Conservation (phyloP, 2,113 vertebrate genomes). For the Pogonocichla stellata region DNA sequence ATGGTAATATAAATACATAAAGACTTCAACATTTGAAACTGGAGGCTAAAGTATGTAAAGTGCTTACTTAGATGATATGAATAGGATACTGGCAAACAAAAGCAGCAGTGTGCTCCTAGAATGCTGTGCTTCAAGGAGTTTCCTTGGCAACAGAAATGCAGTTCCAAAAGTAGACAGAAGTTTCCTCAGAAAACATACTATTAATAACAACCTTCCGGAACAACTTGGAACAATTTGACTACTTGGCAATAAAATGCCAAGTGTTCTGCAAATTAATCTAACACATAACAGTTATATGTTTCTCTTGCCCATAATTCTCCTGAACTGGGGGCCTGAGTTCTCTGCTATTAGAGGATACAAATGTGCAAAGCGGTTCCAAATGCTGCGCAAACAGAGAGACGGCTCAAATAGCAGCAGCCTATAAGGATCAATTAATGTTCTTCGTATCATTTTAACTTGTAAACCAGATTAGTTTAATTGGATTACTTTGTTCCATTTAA, state of each 20-base stretch:
- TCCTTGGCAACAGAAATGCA: slow-evolving; percentile 85
- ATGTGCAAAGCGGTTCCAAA: slow-evolving; percentile 70
- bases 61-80: slow-evolving; percentile 79
- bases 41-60: slow-evolving; percentile 73
- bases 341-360: slow-evolving; percentile 56
- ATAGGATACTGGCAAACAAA: slow-evolving; percentile 83
- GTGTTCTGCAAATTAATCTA: slow-evolving; percentile 86
- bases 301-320: slow-evolving; percentile 72
- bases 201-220: slow-evolving; percentile 90
- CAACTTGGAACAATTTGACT: slow-evolving; percentile 88
- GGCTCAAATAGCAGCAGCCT: slow-evolving; percentile 51
- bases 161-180: slow-evolving; percentile 89
- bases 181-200: slow-evolving; percentile 86
- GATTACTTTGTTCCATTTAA: slow-evolving; percentile 68
- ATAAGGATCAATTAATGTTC: slow-evolving; percentile 53
- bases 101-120: slow-evolving; percentile 84
- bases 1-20: slow-evolving; percentile 54
- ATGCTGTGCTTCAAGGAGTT: slow-evolving; percentile 83
- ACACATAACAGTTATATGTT: slow-evolving; percentile 76
- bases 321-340: slow-evolving; percentile 51
- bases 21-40: slow-evolving; percentile 69
- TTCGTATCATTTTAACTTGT: slow-evolving; percentile 64
- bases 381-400: slow-evolving; percentile 51
- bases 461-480: slow-evolving; percentile 65
- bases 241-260: slow-evolving; percentile 86